Evolutionary conservation across 1,140 invertebrate genomes (phyloP), one percentile per base, ranked within the genome.

Genomic region (Hetaerina americana): DNA sequence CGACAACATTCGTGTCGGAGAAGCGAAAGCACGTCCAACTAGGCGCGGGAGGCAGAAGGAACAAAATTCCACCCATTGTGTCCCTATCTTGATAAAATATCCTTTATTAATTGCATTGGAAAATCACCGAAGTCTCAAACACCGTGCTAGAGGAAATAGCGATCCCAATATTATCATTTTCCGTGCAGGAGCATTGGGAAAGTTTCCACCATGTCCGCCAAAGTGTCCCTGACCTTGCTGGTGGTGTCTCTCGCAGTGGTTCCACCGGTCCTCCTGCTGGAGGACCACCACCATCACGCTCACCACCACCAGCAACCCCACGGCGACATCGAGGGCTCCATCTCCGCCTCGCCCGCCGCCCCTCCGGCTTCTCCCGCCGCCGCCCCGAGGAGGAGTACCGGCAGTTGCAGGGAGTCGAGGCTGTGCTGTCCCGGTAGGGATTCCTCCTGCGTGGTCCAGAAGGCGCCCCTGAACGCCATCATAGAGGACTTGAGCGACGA

Each of bases 361-460:
- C n/a, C n/a, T n/a, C 40, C 40, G 40, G 15, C 40, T 12, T n/a
- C 40, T 57, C 22, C 40, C 2, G 15, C 40, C 3, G 40, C 22
- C 1, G 40, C 40, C 26, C 66, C 25, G n/a, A 18, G 25, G 15
- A 57, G 29, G 26, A 57, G 40, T 10, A 18, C 40, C n/a, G 88
- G 88, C 5, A 91, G 89, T 74, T 92, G 90, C 76, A 81, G 86
- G 69, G 89, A 91, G 74, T 85, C 89, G 0, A 90, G 90, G 76
- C 83, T 92, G 8, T 92, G 90, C 77, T 92, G 90, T 80, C 86
- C 89, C 0, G 92, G 92, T 5, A 81, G 92, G 31, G 92, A 94
- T 77, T 91, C 90, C 57, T 90, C 90, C n/a, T 94, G 92, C 81
- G 91, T 93, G 12, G 91, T 93, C 1, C 91, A 93, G 79, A 92